Evolutionary conservation across 2,113 vertebrate genomes (phyloP), one percentile per base, ranked within the genome.

Genomic region (Tympanuchus pallidicinctus): DNA sequence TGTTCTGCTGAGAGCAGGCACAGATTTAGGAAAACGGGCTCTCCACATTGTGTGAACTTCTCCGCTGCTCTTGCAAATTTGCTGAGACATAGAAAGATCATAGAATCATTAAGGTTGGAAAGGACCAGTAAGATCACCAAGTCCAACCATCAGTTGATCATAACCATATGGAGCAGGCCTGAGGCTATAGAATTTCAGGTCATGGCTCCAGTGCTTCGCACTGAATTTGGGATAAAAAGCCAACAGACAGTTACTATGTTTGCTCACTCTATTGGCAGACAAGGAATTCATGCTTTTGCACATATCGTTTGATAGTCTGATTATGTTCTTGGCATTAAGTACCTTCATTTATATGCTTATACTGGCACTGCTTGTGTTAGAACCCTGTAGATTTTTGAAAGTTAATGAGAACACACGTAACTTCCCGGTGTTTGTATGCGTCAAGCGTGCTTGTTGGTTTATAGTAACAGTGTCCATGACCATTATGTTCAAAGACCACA

Each of bases 161-260:
- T 8, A 54, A 16, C 52, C 52, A 17, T 80, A 25, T 64, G 43
- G 19, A 84, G 34, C 15, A 47, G 18, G 24, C 42, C 56, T 56
- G 32, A 12, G 42, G 21, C 47, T 80, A 12, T n/a, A 74, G 86
- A 91, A 77, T 89, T 89, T 65, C 48, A 64, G 52, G 27, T 72
- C 42, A 13, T 73, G 19, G 20, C 80, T 91, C 94, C 86, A 91
- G 52, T 82, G 48, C 40, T 79, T 88, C 75, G 70, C 15, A 10
- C 75, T 82, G 75, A 86, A 89, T 90, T 84, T 90, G 43, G 30
- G 70, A 69, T 93, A 72, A 95, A 92, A 95, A 80, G 32, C 50
- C 73, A 82, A 32, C 6, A 36, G 38, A 24, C 25, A 57, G n/a
- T 76, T 84, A 78, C 63, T 80, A 7, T 82, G 50, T 71, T 89